These are phyloP conservation scores for Myotis daubentonii DNA, from an alignment of 2,797 vertebrate genomes.

Conservation along the genomic window DNA sequence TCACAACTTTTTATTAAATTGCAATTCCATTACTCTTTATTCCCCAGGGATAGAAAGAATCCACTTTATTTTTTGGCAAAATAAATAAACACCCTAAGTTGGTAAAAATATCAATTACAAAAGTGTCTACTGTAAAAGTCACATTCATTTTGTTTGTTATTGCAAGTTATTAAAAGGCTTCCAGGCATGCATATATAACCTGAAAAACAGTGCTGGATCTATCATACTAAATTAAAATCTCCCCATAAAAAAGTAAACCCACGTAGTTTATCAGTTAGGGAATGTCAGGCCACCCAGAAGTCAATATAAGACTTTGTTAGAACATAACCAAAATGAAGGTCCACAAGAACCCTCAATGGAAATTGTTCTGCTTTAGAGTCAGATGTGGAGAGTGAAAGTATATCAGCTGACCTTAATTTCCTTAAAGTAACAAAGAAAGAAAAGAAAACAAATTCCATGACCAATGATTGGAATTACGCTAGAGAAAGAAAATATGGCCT, in stretches of 20 bases:
- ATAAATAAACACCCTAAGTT: conserved; percentile 72
- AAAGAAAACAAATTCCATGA: conserved; percentile 28
- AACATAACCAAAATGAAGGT: conserved; percentile 77
- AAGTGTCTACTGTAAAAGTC: conserved; percentile 77
- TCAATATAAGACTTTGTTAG: conserved; percentile 79
- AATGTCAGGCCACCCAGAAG: conserved; percentile 70
- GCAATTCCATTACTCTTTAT: conserved; percentile 61
- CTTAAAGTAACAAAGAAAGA: conserved; percentile 61
- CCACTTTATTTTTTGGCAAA: conserved; percentile 71
- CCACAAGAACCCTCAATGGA: conserved; percentile 44
- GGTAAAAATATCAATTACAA: conserved; percentile 79
- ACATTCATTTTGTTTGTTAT: conserved; percentile 81
- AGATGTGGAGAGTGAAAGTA: conserved; percentile 53
- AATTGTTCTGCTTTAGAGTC: conserved; percentile 57
- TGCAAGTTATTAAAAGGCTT: conserved; percentile 80
- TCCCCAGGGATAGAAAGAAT: conserved; percentile 63
- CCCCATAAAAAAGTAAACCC: conserved; percentile 72
- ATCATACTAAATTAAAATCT: conserved; percentile 79
- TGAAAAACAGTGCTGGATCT: conserved; percentile 72
- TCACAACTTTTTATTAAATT: conserved; percentile 69
- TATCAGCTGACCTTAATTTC: conserved; percentile 60
- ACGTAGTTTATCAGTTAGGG: conserved; percentile 74
- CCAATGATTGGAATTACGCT: conserved; percentile 31
- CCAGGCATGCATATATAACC: conserved; percentile 79
- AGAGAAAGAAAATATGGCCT: conserved; percentile 43